A percentile compares a stretch with the other conserved stretches of the same genome.
Evolutionary conservation across 2,113 vertebrate genomes (phyloP).

Genomic region (Ornithorhynchus anatinus): DNA sequence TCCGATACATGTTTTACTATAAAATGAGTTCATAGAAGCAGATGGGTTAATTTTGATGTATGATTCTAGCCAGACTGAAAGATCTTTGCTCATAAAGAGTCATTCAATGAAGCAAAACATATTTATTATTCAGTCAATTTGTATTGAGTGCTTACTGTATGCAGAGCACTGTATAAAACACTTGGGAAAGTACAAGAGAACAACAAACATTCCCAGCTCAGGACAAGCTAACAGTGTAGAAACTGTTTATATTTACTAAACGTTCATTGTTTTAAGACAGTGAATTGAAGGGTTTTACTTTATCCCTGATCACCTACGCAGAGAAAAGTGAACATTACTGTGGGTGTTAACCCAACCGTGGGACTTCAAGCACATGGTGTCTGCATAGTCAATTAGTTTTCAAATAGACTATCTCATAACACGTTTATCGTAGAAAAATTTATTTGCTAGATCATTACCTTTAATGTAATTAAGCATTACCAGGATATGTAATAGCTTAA

Average conservation of each 20-base stretch:
- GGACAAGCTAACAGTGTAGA: no score
- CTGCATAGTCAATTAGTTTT: conserved; percentile 47
- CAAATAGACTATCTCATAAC: conserved; percentile 5
- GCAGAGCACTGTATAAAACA: no score
- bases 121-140: no score
- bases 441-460: conserved; percentile 31
- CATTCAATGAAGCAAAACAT: conserved; percentile 10
- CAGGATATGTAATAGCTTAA: neutral
- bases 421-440: neutral
- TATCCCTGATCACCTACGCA: conserved; percentile 16
- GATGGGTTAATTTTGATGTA: conserved; percentile 30
- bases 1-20: conserved; percentile 2
- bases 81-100: conserved; percentile 4
- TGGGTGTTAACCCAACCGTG: neutral
- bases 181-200: no score
- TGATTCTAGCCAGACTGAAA: conserved; percentile 31
- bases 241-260: no score
- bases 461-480: conserved; percentile 15
- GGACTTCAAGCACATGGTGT: conserved; percentile 27
- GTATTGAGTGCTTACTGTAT: no score
- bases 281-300: conserved; percentile 15
- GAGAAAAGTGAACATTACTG: conserved; percentile 29
- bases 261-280: neutral
- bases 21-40: conserved; percentile 23
- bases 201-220: no score